phyloP scores from a whole-genome alignment of 2,113 vertebrate species.

The Eulacestoma nigropectus region DNA sequence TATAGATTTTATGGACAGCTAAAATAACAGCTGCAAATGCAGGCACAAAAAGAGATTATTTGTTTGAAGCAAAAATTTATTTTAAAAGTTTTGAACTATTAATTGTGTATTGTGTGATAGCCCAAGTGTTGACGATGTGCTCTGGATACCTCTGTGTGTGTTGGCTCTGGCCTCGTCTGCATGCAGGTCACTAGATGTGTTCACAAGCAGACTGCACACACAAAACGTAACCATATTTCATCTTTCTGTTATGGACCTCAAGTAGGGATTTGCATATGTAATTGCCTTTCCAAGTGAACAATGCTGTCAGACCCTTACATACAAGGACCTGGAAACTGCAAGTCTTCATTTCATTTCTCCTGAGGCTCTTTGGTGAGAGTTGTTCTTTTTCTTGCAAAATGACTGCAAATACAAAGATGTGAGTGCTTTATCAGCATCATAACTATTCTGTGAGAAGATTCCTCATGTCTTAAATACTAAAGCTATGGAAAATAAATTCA shows the following conservation, averaged over 20 bases:
- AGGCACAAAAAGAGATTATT: background rate
- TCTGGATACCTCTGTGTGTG: background rate
- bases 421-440: conserved; percentile 57
- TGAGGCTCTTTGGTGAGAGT: background rate
- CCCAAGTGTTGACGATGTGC: background rate
- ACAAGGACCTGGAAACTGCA: background rate
- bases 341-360: background rate
- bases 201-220: background rate
- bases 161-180: background rate
- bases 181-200: background rate
- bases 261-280: background rate
- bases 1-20: background rate
- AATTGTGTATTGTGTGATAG: background rate
- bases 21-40: background rate
- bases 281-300: background rate
- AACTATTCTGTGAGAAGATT: conserved; percentile 31
- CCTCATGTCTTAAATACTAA: conserved; percentile 51
- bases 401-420: background rate
- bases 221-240: background rate
- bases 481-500: conserved; percentile 71
- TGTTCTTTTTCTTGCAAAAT: conserved; percentile 25
- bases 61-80: background rate
- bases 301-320: background rate
- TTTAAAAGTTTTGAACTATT: background rate
- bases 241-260: background rate